Base-by-base conservation (phyloP, 2,888 invertebrate genomes). In the Catocala nupta region DNA sequence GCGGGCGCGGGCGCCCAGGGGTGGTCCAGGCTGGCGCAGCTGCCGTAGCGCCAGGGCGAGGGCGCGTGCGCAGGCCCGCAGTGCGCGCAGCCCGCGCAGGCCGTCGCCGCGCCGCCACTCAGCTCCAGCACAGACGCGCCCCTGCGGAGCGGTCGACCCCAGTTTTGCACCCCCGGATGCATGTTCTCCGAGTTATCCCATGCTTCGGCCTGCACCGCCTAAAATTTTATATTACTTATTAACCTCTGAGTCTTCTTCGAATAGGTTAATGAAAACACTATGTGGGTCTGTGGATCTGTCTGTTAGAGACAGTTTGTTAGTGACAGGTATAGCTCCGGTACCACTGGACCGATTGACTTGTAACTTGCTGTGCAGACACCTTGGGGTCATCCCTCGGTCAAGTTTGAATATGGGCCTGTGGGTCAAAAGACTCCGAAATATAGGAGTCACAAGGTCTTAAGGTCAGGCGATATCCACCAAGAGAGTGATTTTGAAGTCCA, bases 121-220 rank as follows among this genome's bases (percentile, higher is more conserved):
- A 93, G 81, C 67, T 93, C 93, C 61, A 92, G 81, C 7, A 92
- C 92, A 0, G 93, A 93, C 1, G 91, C 89, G 8, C 94, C 93
- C 43, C 92, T 87, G 8, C 93, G 87, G 68, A 93, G 63, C 5
- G 90, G 90, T 0, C 92, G 87, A 13, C 82, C 82, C 93, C 93
- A 93, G 42, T 68, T 79, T 66, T 86, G 89, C 5, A 72, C 69
- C 8, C 72, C 60, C 6, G 68, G 69, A 16, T 70, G 61, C 55
- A 81, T 64, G 55, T 77, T 81, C 2, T 90, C 88, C 10, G 85
- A 71, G 10, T 74, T 81, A 9, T 92, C 90, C 92, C 94, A 93
- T 5, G 83, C 53, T 36, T 91, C 91, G 10, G 51, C 55, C 51
- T 59, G 66, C 25, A 81, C 65, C 5, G 67, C 66, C 80, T 86